These are phyloP conservation scores for Nerophis ophidion DNA, from an alignment of 2,113 vertebrate species.

Conservation along the genomic window DNA sequence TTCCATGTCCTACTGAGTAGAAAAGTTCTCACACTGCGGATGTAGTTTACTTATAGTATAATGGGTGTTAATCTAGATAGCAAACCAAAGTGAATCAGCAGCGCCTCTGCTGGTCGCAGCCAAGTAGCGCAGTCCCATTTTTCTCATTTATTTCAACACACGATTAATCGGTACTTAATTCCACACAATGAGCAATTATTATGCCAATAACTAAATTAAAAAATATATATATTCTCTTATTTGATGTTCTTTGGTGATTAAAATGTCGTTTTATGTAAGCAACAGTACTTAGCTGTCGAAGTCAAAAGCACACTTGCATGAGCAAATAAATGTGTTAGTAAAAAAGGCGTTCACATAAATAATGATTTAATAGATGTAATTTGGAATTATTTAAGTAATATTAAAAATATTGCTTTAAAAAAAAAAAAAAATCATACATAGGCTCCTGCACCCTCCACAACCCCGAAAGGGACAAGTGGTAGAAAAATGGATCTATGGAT, in stretches of 20 bases:
- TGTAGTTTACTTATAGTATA: background rate
- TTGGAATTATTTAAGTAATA: no score
- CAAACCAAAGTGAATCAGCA: background rate
- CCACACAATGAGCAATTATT: background rate
- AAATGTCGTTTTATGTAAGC: conserved; percentile 11
- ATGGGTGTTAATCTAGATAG: background rate
- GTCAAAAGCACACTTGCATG: conserved; percentile 21
- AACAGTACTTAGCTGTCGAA: background rate
- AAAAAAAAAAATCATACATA: no score
- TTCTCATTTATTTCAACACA: background rate
- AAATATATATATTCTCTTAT: background rate
- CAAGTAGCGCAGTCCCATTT: background rate
- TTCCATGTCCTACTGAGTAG: background rate
- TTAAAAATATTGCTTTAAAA: no score
- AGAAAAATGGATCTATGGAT: no score
- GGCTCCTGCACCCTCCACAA: no score
- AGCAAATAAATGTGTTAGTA: conserved; percentile 38
- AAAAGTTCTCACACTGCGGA: no score
- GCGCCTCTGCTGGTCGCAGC: no score
- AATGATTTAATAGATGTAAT: background rate
- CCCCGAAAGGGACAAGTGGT: no score
- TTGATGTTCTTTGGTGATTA: background rate
- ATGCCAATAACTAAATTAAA: no score
- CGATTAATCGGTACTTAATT: background rate
- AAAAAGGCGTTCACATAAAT: conserved; percentile 8